Base-by-base conservation (phyloP, 2,797 vertebrate genomes). In the Sebastes variabilis region DNA sequence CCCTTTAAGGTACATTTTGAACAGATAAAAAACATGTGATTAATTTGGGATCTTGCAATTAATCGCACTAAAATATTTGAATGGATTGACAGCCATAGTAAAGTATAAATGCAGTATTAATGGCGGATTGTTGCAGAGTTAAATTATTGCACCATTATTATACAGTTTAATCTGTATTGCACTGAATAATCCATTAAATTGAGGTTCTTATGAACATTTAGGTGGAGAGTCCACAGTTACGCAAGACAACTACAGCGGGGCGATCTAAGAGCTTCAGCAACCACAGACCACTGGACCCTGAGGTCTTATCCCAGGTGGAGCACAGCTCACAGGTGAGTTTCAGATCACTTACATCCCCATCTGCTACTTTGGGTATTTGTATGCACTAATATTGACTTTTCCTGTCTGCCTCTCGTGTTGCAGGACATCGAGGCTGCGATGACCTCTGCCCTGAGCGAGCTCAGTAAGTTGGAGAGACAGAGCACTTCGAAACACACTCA, bases 211-310 rank as follows among this genome's bases (percentile, higher is more conserved):
- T 82, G 30, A 52, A 5, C 25, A n/a, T 86, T 71, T 30, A 95
- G 94, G 95, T 99, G 86, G 98, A 99, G 69, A 99, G 97, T 89
- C 98, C 98, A 0, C 98, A 99, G 94, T 86, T 99, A 73, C 96
- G 97, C 62, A 99, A 98, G 91, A 94, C 97, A 0, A 95, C 96
- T 56, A 92, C 97, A 0, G 97, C 98, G 0, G 97, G 98, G 27
- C 96, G 98, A 86, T 99, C 98, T 70, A 99, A 98, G 95, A 99
- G 98, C 96, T 99, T 99, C 96, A 99, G 99, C 95, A 99, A 99
- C 95, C 98, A 99, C 87, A 95, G 97, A 75, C 98, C 98, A 11
- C 90, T 98, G 92, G 98, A 99, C 84, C 97, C 97, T 0, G 98
- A 99, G 92, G 96, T 98, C 77, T 36, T 36, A 36, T 36, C 96